Percentiles rank a stretch among this genome's conserved stretches.
phyloP scores from a whole-genome alignment of 2,888 invertebrate species.

The Thalpophila matura region DNA sequence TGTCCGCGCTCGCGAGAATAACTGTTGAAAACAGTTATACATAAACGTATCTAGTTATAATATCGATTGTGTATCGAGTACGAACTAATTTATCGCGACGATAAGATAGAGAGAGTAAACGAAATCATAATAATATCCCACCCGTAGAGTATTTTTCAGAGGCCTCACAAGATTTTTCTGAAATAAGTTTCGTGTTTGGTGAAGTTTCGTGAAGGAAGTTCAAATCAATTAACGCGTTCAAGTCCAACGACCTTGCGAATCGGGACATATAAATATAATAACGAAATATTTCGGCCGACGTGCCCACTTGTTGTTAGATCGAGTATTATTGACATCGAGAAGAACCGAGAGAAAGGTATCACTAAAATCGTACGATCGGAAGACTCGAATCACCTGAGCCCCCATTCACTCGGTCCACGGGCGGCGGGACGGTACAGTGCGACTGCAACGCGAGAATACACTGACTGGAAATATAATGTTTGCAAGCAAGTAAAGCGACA shows the following conservation, averaged over 20 bases:
- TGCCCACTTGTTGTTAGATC: slow-evolving; percentile 62
- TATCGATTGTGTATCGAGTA: slow-evolving; percentile 87
- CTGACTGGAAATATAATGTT: slow-evolving; percentile 73
- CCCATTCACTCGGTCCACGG: slow-evolving; percentile 67
- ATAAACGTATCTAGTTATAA: slow-evolving; percentile 77
- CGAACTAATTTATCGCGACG: slow-evolving; percentile 85
- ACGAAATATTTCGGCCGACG: slow-evolving; percentile 48
- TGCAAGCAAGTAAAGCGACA: slow-evolving; percentile 77
- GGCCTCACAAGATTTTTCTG: slow-evolving; percentile 8
- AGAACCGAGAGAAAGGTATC: slow-evolving; percentile 71
- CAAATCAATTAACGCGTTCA: slow-evolving; percentile 59
- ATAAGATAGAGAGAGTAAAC: slow-evolving; percentile 81
- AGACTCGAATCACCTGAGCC: slow-evolving; percentile 70
- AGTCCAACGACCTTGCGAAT: slow-evolving; percentile 72
- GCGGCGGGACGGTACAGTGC: slow-evolving; percentile 71
- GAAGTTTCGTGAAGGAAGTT: slow-evolving; percentile 37
- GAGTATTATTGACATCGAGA: slow-evolving; percentile 73
- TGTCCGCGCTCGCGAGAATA: slow-evolving; percentile 81
- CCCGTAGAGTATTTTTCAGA: slow-evolving; percentile 65
- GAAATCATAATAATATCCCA: slow-evolving; percentile 69
- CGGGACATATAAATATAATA: slow-evolving; percentile 59
- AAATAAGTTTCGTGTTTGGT: slow-evolving; percentile 11
- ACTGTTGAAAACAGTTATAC: slow-evolving; percentile 81
- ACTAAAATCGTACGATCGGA: slow-evolving; percentile 67
- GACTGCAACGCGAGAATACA: slow-evolving; percentile 73